Evolutionary conservation across 2,888 invertebrate genomes (phyloP).

Genomic region (Alloplasta piceator): DNA sequence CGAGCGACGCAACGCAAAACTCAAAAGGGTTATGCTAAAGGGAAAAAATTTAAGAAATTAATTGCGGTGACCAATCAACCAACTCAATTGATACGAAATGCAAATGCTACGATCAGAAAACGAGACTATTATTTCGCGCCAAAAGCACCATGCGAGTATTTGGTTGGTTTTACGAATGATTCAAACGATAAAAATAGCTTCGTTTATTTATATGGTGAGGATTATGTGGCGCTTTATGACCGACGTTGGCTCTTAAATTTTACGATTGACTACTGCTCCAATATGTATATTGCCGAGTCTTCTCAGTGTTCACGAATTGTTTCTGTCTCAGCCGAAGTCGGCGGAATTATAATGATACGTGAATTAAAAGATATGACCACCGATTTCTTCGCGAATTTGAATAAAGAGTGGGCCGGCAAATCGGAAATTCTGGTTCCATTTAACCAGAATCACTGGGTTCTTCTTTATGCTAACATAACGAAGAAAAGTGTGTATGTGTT

Average conservation of each 20-base stretch:
- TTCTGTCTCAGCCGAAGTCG: conserved; percentile 4
- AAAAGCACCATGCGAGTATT: conserved; percentile 9
- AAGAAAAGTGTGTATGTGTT: conserved; percentile 19
- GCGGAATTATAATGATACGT: neutral
- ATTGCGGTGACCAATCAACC: neutral
- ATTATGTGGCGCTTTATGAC: conserved; percentile 29
- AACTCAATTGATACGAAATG: conserved; percentile 4
- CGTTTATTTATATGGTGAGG: conserved; percentile 24
- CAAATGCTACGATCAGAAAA: conserved; percentile 32
- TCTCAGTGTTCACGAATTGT: neutral
- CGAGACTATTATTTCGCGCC: conserved; percentile 28
- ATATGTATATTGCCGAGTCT: conserved; percentile 6
- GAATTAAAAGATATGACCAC: conserved; percentile 12
- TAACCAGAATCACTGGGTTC: conserved; percentile 30
- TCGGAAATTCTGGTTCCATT: conserved; percentile 16
- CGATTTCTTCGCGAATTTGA: conserved; percentile 12
- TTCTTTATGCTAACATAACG: conserved; percentile 12
- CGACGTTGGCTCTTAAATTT: conserved; percentile 32
- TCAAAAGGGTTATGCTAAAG: conserved; percentile 9
- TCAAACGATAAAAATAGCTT: neutral
- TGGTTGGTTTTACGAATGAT: conserved; percentile 3
- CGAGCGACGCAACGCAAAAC: neutral
- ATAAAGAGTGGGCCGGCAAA: conserved; percentile 2
- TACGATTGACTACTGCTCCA: conserved; percentile 41
- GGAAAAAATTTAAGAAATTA: neutral